Base-by-base conservation (phyloP, 2,113 vertebrate species). In the Neodon shergylaensis region DNA sequence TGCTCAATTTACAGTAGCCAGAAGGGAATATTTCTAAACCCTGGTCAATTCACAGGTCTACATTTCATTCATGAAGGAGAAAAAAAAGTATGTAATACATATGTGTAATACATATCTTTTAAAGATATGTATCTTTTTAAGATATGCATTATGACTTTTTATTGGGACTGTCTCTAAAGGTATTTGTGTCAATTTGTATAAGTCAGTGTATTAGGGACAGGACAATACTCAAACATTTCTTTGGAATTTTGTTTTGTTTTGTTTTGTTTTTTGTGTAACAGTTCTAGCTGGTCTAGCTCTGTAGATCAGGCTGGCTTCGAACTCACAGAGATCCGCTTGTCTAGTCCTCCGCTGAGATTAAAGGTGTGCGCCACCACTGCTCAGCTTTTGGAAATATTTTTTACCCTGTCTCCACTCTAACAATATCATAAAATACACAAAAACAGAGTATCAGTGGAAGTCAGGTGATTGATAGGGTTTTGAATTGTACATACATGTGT, bases 291-390 rank as follows among this genome's bases (percentile, higher is more conserved):
- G 6, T 58, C 58, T 58, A 58, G 54, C 58, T 58, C 58, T 21
- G 19, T 58, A 58, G 58, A 58, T 0, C 58, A 58, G 58, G 6
- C 5, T 58, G 58, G 58, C 58, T 58, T 58, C 6, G 1, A 58
- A 58, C 6, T 58, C 19, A 58, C 6, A 58, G 58, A 58, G 58
- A 58, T 58, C 58, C 6, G 1, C 58, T 58, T 21, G 19, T 58
- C 58, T 58, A 21, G 5, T 21, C 58, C 58, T 58, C 58, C 58
- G 19, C 6, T 58, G 58, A 0, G 19, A 58, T 58, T 58, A 58
- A 58, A 58, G 1, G 19, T 1, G 6, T 58, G 6, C 6, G 0
- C 1, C 19, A 58, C 19, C 54, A 19, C 54, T 0, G 54, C 54
- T 58, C 54, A 58, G 54, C 54, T 21, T 81, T 91, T 17, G 52